Base-by-base conservation (phyloP, 2,797 vertebrate species). In the Emydoidea blandingii region DNA sequence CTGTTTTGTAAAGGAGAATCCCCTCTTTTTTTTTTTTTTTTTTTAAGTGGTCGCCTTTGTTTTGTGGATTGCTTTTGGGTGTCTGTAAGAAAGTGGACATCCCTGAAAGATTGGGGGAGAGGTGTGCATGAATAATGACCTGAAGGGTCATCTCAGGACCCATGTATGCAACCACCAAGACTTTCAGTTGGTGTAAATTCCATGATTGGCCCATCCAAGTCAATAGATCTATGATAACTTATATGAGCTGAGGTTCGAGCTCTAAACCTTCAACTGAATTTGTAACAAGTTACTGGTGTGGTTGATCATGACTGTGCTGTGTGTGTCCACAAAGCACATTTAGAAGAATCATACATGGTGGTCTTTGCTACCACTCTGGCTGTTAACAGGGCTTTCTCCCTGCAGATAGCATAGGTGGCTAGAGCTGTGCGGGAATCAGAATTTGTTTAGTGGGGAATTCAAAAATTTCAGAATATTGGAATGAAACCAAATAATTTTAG, bases 61-160 rank as follows among this genome's bases (percentile, higher is more conserved):
- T 62, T 76, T 94, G 91, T 81, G 81, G 94, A 91, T 96, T 93
- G 81, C 88, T 96, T 88, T 87, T 87, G 76, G 25, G 76, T 81
- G 83, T 11, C 47, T 94, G 88, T 95, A 93, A 93, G 92, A 72
- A 21, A 79, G 86, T 76, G 56, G 6, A 37, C 44, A 25, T 89
- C 18, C 68, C 92, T 87, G 86, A 84, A 94, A 94, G 5, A 34
- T 19, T 68, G n/a, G 34, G 34, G 34, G n/a, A n/a, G 34, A n/a
- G 18, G 16, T n/a, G 62, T n/a, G 9, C 86, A 31, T 7, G 25
- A 65, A 80, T 92, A 91, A 95, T 84, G 74, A 54, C 31, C 84
- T 37, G 90, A 83, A 94, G 76, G 59, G 79, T 92, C 83, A 31
- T 91, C 37, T 89, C 27, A 76, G 86, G 74, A 85, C 14, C n/a